Conservation (phyloP, 2,888 invertebrate species). For the Eupithecia exiguata region DNA sequence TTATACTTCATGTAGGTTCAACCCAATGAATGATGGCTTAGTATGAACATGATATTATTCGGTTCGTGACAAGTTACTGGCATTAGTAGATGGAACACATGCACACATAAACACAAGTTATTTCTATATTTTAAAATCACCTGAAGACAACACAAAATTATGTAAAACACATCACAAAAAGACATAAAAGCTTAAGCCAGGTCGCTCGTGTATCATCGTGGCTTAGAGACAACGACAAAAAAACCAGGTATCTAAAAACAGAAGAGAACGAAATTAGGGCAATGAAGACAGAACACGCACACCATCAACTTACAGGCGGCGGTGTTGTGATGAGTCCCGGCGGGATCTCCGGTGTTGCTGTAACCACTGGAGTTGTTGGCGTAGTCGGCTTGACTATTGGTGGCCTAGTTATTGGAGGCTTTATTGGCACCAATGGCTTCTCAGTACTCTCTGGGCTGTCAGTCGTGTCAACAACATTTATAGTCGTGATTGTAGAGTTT, state of each 20-base stretch:
- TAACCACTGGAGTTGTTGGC: not conserved
- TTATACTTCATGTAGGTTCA: not conserved
- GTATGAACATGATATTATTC: not conserved
- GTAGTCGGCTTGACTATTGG: not conserved
- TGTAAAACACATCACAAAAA: not conserved
- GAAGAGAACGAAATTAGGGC: not conserved
- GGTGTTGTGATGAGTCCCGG: conserved; percentile 2
- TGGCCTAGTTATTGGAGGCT: not conserved
- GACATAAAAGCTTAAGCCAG: not conserved
- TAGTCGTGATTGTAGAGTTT: not conserved
- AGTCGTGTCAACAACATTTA: not conserved
- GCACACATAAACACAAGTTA: not conserved
- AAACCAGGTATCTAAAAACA: not conserved
- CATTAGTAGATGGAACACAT: conserved; percentile 1
- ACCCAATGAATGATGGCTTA: not conserved
- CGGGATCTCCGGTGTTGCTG: not conserved
- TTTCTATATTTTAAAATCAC: not conserved
- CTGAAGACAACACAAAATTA: not conserved
- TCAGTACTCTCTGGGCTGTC: not conserved
- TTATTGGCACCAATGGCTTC: not conserved
- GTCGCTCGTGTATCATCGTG: not conserved
- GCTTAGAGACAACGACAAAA: not conserved
- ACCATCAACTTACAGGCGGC: conserved; percentile 8
- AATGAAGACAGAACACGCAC: not conserved
- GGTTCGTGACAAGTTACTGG: not conserved